A percentile compares a stretch with the other conserved stretches of the same genome.
These are phyloP conservation scores for Crocodylus rhombifer DNA, from an alignment of 2,797 vertebrate species.

Conservation along the genomic window DNA sequence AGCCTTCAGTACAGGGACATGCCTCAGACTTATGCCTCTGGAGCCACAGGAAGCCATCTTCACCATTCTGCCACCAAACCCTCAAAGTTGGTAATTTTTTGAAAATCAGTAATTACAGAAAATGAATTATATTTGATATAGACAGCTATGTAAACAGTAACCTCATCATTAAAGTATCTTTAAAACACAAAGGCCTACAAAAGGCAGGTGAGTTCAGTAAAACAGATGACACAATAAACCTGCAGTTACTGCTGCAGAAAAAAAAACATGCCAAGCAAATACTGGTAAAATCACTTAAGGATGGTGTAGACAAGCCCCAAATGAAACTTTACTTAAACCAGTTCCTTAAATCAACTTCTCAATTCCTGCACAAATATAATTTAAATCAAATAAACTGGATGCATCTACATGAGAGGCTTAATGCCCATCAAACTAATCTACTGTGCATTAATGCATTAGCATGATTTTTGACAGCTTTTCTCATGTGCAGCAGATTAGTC, in stretches of 20 bases:
- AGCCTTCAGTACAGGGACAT: background rate
- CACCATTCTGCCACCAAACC: too few relatives aligned
- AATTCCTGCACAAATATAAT: background rate
- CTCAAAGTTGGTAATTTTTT: too few relatives aligned
- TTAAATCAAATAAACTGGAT: background rate
- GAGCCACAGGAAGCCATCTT: background rate
- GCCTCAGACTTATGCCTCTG: background rate
- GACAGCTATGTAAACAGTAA: background rate
- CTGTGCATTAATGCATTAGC: too few relatives aligned
- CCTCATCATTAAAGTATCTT: background rate
- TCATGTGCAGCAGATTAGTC: too few relatives aligned
- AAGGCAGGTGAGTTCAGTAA: background rate
- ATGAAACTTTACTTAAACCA: background rate
- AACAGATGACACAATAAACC: constrained; percentile 20
- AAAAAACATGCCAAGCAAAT: background rate
- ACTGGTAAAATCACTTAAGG: background rate
- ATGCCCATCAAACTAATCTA: too few relatives aligned
- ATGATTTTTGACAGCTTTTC: too few relatives aligned
- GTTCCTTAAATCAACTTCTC: background rate
- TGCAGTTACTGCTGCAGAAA: background rate
- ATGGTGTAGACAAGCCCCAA: background rate
- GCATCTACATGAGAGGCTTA: too few relatives aligned
- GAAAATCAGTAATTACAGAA: background rate
- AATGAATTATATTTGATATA: background rate
- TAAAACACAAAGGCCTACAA: background rate